Conservation (phyloP, 2,113 vertebrate genomes). For the Herpetotheres cachinnans region DNA sequence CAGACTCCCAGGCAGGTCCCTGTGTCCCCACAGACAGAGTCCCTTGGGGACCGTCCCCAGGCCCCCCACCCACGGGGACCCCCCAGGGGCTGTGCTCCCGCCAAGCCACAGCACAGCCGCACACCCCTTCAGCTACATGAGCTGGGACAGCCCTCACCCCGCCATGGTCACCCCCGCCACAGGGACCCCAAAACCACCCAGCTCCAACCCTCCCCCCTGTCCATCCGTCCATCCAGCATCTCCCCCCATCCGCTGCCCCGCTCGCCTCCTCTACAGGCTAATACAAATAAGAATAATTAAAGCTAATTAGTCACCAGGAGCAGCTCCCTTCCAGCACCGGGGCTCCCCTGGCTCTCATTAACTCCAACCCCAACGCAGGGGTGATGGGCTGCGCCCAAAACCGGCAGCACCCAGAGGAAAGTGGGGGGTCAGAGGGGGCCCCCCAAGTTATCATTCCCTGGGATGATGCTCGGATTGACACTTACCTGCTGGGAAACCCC, state of each 20-base stretch:
- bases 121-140: neutral
- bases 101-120: neutral
- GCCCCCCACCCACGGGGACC: neutral
- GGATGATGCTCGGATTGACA: neutral
- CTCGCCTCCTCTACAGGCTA: neutral
- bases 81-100: neutral
- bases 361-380: neutral
- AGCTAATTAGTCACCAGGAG: conserved; percentile 18
- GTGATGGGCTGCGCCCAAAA: neutral
- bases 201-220: neutral
- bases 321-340: neutral
- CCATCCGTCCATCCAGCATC: neutral
- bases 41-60: neutral
- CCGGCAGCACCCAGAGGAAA: neutral
- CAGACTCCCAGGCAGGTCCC: neutral
- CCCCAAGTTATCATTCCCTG: neutral
- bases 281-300: conserved; percentile 31
- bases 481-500: fast-evolving
- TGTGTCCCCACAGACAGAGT: neutral
- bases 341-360: conserved; percentile 44
- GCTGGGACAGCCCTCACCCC: neutral
- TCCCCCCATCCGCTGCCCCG: too few species aligned
- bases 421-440: neutral
- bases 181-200: fast-evolving
- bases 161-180: fast-evolving